A percentile compares a stretch with the other conserved stretches of the same genome.
Conservation (phyloP, 2,113 vertebrate genomes). For the Semicossyphus pulcher region DNA sequence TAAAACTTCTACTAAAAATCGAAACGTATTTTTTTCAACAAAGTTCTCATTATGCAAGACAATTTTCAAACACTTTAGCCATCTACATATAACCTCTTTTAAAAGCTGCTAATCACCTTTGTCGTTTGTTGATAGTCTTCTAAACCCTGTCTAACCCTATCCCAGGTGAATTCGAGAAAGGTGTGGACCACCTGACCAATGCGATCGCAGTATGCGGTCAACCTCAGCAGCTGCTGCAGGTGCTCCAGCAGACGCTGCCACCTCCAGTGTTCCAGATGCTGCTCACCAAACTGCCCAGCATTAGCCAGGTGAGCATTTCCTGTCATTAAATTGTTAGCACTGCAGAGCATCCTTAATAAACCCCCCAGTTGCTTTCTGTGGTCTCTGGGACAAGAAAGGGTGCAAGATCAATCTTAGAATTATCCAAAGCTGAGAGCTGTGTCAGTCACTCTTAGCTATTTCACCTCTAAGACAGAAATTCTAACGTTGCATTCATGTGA, state of each 20-base stretch:
- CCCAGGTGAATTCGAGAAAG: constrained; percentile 80
- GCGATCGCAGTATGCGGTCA: constrained; percentile 97
- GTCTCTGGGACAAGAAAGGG: constrained; percentile 79
- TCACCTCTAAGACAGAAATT: constrained; percentile 81
- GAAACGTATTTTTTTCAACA: no score
- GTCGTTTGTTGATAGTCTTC: background rate
- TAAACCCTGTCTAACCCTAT: no score
- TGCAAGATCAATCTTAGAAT: constrained; percentile 82
- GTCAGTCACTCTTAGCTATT: constrained; percentile 73
- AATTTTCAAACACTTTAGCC: no score
- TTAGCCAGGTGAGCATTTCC: constrained; percentile 82
- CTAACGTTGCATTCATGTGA: no score
- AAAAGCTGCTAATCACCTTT: no score
- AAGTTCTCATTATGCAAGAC: no score
- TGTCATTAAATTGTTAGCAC: background rate
- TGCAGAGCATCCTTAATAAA: constrained; percentile 77
- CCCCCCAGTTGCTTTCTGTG: constrained; percentile 67
- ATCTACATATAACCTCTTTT: no score
- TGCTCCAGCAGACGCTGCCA: constrained; percentile 96
- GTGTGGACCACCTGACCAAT: constrained; percentile 97
- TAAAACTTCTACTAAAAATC: no score
- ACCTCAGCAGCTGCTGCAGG: constrained; percentile 96
- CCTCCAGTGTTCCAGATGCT: constrained; percentile 98
- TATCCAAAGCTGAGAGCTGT: constrained; percentile 78
- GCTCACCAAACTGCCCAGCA: constrained; percentile 94